phyloP scores from a whole-genome alignment of 2,113 vertebrate species.

The Hippopotamus amphibius region DNA sequence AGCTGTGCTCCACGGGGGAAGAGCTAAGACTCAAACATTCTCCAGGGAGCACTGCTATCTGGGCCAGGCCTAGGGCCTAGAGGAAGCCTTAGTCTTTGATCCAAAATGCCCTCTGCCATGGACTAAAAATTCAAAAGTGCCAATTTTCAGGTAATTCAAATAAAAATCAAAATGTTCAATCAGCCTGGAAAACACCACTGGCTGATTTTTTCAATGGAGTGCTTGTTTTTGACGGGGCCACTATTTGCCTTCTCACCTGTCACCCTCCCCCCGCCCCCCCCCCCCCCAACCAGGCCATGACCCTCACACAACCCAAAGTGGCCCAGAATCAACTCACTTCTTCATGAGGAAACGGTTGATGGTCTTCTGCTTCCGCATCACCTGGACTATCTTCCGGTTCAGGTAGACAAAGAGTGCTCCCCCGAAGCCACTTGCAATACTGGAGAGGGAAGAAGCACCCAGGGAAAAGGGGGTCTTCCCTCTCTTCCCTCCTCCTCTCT shows the following conservation, averaged over 20 bases:
- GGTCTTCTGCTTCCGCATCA: slow-evolving; percentile 98
- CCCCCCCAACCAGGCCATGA: not conserved
- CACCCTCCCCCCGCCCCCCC: too few relatives aligned
- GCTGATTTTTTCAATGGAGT: not conserved
- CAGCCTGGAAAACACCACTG: not conserved
- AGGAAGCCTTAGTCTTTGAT: not conserved
- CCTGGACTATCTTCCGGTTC: slow-evolving; percentile 97
- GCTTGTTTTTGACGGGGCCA: not conserved
- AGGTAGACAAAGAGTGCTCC: slow-evolving; percentile 97
- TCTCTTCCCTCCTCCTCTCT: not conserved
- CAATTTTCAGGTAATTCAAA: not conserved
- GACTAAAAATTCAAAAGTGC: slow-evolving; percentile 11
- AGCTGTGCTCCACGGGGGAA: not conserved
- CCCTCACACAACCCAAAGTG: not conserved
- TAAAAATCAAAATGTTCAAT: not conserved
- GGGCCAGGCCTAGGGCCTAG: not conserved
- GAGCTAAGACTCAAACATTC: not conserved
- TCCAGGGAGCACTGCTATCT: not conserved
- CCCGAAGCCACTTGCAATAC: slow-evolving; percentile 97
- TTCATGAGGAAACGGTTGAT: slow-evolving; percentile 99
- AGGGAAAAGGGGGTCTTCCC: not conserved
- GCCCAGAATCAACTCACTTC: slow-evolving; percentile 90
- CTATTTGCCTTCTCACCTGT: not conserved
- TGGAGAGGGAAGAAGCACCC: slow-evolving; percentile 75
- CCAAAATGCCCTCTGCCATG: not conserved